Conservation (phyloP, 2,797 vertebrate species). For the Paramormyrops hopkinsi region DNA sequence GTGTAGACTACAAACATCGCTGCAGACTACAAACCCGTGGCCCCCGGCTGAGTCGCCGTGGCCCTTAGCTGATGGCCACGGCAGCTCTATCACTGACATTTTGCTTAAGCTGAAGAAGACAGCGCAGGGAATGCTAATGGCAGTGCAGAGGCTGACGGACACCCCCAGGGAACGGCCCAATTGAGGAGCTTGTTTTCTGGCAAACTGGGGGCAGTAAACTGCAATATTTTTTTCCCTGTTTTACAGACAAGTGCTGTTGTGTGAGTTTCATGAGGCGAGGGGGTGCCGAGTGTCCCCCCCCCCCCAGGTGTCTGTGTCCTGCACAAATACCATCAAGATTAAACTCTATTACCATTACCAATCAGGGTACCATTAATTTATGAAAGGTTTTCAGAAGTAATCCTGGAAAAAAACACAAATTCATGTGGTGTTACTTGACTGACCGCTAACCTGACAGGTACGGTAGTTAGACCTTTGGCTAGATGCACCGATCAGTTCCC, state of each 20-base stretch:
- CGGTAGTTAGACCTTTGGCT: neutral
- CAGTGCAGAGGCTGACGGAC: neutral
- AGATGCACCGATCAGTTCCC: neutral
- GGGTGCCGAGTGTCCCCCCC: neutral
- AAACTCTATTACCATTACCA: neutral
- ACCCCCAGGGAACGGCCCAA: neutral
- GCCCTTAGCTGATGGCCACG: neutral
- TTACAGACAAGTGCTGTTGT: neutral
- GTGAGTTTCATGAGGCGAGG: neutral
- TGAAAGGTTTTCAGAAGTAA: neutral
- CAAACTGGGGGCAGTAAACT: neutral
- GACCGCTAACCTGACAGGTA: neutral
- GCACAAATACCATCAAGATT: neutral
- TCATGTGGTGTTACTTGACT: neutral
- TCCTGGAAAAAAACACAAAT: neutral
- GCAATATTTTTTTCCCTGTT: neutral
- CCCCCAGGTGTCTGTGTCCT: neutral
- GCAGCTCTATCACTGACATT: neutral
- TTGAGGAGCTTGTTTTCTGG: neutral
- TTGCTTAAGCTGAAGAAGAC: neutral
- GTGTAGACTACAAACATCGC: constrained; percentile 33
- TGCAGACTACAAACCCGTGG: neutral
- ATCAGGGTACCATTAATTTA: neutral
- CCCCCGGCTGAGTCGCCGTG: neutral
- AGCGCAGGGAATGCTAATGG: neutral